phyloP scores from a whole-genome alignment of 1,140 invertebrate genomes.

The Ceratina calcarata region DNA sequence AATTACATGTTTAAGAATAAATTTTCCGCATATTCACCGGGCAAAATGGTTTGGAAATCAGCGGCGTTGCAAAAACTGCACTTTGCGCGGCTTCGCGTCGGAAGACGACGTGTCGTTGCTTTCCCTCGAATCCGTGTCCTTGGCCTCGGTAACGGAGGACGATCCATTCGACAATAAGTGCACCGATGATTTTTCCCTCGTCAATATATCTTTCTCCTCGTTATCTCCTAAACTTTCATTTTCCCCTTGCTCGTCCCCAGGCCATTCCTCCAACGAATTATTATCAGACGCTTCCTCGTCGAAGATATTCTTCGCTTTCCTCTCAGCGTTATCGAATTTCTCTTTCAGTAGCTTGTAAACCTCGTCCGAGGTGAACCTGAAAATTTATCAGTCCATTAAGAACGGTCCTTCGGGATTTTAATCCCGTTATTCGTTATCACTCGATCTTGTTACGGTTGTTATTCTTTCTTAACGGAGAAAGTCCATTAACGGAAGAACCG shows the following conservation, averaged over 20 bases:
- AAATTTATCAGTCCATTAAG: conserved; percentile 17
- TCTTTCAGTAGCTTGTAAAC: conserved; percentile 18
- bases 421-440: conserved; percentile 17
- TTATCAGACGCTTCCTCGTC: not conserved
- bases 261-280: not conserved
- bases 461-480: conserved; percentile 13
- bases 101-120: not conserved
- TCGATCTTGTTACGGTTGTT: not conserved
- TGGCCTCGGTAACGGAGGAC: not conserved
- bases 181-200: not conserved
- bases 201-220: not conserved
- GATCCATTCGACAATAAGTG: not conserved
- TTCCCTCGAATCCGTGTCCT: conserved; percentile 18
- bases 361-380: conserved; percentile 8
- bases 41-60: not conserved
- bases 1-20: no score
- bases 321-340: not conserved
- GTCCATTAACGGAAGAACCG: not conserved
- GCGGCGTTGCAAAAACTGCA: not conserved
- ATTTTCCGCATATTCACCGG: no score
- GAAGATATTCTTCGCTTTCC: not conserved
- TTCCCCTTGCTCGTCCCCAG: not conserved
- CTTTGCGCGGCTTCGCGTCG: not conserved
- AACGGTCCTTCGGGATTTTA: no score
- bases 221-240: not conserved